A percentile compares a stretch with the other conserved stretches of the same genome.
Evolutionary conservation across 1,140 invertebrate species (phyloP).

Genomic region (Drosophila miranda): DNA sequence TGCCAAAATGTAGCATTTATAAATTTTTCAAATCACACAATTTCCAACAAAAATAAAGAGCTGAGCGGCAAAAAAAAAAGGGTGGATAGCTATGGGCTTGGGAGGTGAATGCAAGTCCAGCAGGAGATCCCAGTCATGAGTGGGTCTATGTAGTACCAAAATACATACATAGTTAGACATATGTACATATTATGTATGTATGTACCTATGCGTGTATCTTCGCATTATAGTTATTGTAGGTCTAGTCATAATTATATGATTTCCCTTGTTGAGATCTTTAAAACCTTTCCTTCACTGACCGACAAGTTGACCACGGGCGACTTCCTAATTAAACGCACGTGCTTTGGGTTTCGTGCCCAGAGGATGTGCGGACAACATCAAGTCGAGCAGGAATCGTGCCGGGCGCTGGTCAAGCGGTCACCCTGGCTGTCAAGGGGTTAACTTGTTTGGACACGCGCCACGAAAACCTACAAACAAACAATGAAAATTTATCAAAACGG

Average conservation of each 20-base stretch:
- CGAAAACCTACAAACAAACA: conserved; percentile 34
- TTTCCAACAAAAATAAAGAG: conserved; percentile 68
- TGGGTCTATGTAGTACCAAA: conserved; percentile 1
- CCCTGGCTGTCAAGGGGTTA: conserved; percentile 44
- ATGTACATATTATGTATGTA: not conserved
- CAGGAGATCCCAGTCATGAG: conserved; percentile 19
- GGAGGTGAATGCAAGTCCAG: conserved; percentile 24
- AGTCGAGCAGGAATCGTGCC: conserved; percentile 30
- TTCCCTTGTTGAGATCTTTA: conserved; percentile 30
- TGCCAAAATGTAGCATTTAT: conserved; percentile 79
- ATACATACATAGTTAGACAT: not conserved
- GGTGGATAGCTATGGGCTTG: conserved; percentile 46
- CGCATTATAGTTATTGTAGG: not conserved
- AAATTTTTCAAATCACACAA: conserved; percentile 64
- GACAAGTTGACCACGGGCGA: conserved; percentile 40
- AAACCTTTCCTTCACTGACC: conserved; percentile 32
- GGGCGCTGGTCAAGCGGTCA: conserved; percentile 55
- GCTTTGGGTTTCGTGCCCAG: conserved; percentile 25
- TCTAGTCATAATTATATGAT: not conserved
- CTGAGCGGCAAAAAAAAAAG: conserved; percentile 53
- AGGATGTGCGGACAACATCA: conserved; percentile 50
- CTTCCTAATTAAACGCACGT: conserved; percentile 63
- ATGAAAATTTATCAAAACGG: conserved; percentile 29
- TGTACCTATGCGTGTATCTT: not conserved
- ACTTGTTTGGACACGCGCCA: conserved; percentile 57